Base-by-base conservation (phyloP, 2,888 invertebrate species). In the Eugnorisma glareosa region DNA sequence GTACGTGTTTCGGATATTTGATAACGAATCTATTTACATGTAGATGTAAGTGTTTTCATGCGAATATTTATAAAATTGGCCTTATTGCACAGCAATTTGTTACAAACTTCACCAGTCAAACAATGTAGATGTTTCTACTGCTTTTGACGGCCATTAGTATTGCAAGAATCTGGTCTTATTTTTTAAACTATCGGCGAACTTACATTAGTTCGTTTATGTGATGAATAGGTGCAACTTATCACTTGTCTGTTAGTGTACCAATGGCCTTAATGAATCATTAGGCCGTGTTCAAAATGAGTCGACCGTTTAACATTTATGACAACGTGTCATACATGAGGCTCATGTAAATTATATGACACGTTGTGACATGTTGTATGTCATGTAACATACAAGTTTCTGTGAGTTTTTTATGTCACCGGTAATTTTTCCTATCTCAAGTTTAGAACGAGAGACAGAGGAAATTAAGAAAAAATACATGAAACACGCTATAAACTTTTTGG, bases 1-100 rank as follows among this genome's bases (percentile, higher is more conserved):
- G 91, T 88, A 91, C 90, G 91, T 91, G 90, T 81, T 81, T 85
- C 78, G 86, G 85, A 83, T 89, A 86, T 90, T 90, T 89, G 89
- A 89, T 88, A 89, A 87, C 77, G 43, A 83, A 84, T 81, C 79
- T 81, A 86, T 88, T 88, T 81, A 82, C 81, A 86, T 86, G 70
- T 80, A 88, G 78, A 88, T 84, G 73, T 88, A 88, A 85, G 75
- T 85, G 80, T 73, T 85, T 82, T 79, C 45, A 73, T 61, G 73
- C 51, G 75, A 77, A 79, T 84, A 79, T 81, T 78, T 79, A 70
- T 67, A 77, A 74, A 68, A 78, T 68, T 74, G 37, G 45, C 57
- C 63, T 75, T 73, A 64, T 73, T 67, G n/a, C 40, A 71, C 35
- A 31, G 51, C 13, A 40, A 63, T 67, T 54, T 70, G 51, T 85